Evolutionary conservation across 2,888 invertebrate genomes (phyloP).

Genomic region (Tenthredo notha): DNA sequence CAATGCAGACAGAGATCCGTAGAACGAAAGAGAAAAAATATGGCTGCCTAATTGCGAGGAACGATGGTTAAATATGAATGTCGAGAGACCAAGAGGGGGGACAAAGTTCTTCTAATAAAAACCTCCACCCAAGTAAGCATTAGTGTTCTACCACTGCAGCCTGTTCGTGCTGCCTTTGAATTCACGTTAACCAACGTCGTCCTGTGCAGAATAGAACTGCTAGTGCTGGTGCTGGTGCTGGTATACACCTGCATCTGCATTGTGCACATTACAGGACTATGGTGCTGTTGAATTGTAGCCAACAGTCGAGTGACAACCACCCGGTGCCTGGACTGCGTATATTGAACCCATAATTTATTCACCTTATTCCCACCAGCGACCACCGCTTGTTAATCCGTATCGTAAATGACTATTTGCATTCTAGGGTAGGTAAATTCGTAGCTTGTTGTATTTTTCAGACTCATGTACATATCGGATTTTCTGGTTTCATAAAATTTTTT

Average conservation of each 20-base stretch:
- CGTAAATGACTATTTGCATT: constrained; percentile 46
- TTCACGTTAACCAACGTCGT: constrained; percentile 21
- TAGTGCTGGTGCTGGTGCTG: neutral
- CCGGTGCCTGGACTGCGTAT: neutral
- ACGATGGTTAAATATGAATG: constrained; percentile 69
- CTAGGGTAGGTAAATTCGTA: neutral
- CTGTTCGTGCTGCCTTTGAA: constrained; percentile 22
- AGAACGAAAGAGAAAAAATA: constrained; percentile 57
- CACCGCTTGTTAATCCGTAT: constrained; percentile 34
- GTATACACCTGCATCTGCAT: constrained; percentile 10
- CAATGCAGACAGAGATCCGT: constrained; percentile 22
- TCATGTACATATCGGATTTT: neutral
- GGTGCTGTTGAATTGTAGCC: constrained; percentile 40
- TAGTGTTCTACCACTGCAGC: neutral
- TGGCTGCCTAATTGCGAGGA: constrained; percentile 72
- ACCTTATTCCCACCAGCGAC: constrained; percentile 44
- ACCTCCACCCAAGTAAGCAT: neutral
- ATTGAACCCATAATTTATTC: constrained; percentile 47
- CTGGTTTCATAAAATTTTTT: neutral
- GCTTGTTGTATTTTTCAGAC: neutral
- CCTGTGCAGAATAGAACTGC: neutral
- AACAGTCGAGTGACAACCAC: constrained; percentile 41
- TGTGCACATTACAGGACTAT: constrained; percentile 9
- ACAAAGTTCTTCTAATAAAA: constrained; percentile 34
- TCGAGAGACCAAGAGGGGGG: constrained; percentile 20